Conservation (phyloP, 2,888 invertebrate species). For the Heliconius hortense region DNA sequence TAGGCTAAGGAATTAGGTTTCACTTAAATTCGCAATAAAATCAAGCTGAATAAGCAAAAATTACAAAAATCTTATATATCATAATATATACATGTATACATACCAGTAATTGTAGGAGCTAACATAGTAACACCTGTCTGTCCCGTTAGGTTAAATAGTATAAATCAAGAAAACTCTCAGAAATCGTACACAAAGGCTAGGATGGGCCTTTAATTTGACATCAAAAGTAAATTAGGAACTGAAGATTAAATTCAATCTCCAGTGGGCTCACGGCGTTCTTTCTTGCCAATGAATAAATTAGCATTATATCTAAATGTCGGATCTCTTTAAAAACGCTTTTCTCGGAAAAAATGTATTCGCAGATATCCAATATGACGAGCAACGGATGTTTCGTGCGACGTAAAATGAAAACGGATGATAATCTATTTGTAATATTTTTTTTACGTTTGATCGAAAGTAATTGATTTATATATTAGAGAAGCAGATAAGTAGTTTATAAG, state of each 20-base stretch:
- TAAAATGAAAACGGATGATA: constrained; percentile 9
- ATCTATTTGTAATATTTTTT: not conserved
- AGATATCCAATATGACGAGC: constrained; percentile 40
- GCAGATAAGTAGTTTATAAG: too few species aligned
- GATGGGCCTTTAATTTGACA: constrained; percentile 59
- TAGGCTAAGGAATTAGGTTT: too few species aligned
- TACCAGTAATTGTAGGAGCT: not conserved
- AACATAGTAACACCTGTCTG: not conserved
- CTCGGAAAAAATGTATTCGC: constrained; percentile 57
- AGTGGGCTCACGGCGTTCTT: constrained; percentile 66
- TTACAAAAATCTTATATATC: too few species aligned
- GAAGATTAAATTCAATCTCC: constrained; percentile 70
- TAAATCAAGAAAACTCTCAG: constrained; percentile 14
- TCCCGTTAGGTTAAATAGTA: not conserved
- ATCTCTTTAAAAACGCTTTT: constrained; percentile 74
- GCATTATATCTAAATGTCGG: constrained; percentile 74
- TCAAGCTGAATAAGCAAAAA: too few species aligned
- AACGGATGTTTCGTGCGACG: constrained; percentile 23
- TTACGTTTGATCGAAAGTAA: not conserved
- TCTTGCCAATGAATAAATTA: constrained; percentile 78
- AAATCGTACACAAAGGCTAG: constrained; percentile 25
- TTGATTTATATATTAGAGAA: not conserved
- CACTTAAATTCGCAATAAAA: too few species aligned
- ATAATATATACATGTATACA: too few species aligned
- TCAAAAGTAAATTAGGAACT: constrained; percentile 67